Conservation (phyloP, 2,113 vertebrate genomes). For the Artemisiospiza belli region DNA sequence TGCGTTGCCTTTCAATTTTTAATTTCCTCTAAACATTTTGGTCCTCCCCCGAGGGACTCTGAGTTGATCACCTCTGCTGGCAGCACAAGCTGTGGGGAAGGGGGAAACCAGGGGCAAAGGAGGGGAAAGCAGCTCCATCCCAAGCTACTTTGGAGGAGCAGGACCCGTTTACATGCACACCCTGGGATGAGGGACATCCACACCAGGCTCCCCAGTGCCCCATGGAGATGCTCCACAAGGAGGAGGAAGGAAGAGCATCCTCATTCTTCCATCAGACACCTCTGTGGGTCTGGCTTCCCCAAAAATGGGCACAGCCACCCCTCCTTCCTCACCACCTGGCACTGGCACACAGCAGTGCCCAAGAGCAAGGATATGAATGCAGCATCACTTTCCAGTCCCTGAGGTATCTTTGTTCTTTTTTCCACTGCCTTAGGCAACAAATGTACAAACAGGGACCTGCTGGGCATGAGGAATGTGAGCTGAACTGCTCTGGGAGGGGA, state of each 20-base stretch:
- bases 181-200: accelerated
- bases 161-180: accelerated
- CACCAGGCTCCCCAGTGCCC: accelerated
- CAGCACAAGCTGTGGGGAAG: accelerated
- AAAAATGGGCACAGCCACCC: not conserved
- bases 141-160: accelerated
- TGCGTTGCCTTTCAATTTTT: not conserved
- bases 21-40: slow-evolving; percentile 36
- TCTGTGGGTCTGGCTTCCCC: not conserved
- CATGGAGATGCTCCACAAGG: not conserved
- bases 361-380: not conserved
- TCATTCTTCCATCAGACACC: not conserved
- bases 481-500: not conserved
- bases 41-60: not conserved
- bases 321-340: not conserved
- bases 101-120: not conserved
- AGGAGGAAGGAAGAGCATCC: accelerated
- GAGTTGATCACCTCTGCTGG: not conserved
- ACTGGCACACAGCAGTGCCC: accelerated
- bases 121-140: not conserved
- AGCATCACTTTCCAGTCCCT: not conserved
- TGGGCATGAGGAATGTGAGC: not conserved
- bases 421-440: slow-evolving; percentile 21
- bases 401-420: not conserved
- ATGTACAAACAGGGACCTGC: not conserved